Evolutionary conservation across 1,140 invertebrate genomes (phyloP).

Genomic region (Leptinotarsa defecta): DNA sequence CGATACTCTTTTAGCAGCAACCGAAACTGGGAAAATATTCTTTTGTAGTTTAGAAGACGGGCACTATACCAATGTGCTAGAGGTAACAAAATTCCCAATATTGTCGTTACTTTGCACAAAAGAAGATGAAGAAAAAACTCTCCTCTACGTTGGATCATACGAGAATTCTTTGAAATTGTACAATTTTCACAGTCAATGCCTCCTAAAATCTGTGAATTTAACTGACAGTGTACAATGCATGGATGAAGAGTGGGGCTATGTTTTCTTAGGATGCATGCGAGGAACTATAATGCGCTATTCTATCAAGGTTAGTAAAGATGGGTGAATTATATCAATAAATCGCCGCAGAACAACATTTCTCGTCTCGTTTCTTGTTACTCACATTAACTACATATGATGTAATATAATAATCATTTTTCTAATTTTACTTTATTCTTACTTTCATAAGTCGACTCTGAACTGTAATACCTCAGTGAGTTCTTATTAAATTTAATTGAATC

Average conservation of each 20-base stretch:
- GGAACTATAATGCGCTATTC: constrained; percentile 59
- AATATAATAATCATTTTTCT: too few species aligned
- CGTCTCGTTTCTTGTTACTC: too few species aligned
- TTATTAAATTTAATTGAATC: too few species aligned
- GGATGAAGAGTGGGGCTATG: constrained; percentile 59
- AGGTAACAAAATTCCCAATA: constrained; percentile 29
- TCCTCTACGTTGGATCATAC: constrained; percentile 31
- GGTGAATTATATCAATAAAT: too few species aligned
- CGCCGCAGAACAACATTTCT: too few species aligned
- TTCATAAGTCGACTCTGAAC: too few species aligned
- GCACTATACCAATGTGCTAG: constrained; percentile 20
- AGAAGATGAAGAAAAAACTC: constrained; percentile 14
- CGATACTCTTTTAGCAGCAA: constrained; percentile 27
- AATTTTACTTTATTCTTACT: too few species aligned
- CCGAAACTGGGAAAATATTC: constrained; percentile 34
- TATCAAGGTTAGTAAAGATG: constrained; percentile 54
- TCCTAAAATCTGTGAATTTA: constrained; percentile 31
- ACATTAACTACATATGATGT: too few species aligned
- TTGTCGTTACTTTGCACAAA: constrained; percentile 21
- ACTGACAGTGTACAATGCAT: constrained; percentile 61
- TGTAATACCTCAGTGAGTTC: too few species aligned
- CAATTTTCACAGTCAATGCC: constrained; percentile 30
- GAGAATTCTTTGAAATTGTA: constrained; percentile 30
- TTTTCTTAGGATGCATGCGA: constrained; percentile 61
- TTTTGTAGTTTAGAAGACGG: constrained; percentile 26